Base-by-base conservation (phyloP, 2,113 vertebrate species). In the Salminus brasiliensis region DNA sequence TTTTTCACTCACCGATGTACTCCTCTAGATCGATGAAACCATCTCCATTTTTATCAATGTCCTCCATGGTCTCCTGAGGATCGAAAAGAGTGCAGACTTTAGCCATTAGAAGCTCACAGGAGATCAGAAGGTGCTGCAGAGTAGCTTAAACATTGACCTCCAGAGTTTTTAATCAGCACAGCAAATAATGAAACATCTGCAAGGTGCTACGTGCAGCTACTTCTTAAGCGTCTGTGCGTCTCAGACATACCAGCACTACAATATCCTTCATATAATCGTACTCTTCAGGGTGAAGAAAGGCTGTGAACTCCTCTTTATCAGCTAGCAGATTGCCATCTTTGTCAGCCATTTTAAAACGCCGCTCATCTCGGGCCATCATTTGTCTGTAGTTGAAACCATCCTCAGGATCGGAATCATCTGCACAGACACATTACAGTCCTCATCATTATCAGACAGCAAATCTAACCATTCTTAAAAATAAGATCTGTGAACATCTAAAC, bases 201-300 rank as follows among this genome's bases (percentile, higher is more conserved):
- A 3, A 47, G 36, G 36, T 39, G 36, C 36, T 39, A 39, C 45
- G 15, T 12, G 13, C 45, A 47, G 1, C 16, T 12, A 39, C 36
- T 39, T 4, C 36, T 5, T 47, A 15, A 9, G 45, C 16, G 45
- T 15, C 45, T 47, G 36, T 39, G 27, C 39, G n/a, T 9, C 2
- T 5, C 23, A n/a, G 10, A 80, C n/a, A 23, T 78, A 99, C 98
- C 94, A 98, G 89, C 32, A 99, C 97, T 0, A 99, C 95, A 9
- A 98, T 98, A 74, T 98, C 97, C 78, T 98, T 98, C 98, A 99
- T 99, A 89, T 98, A 95, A 25, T 97, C 96, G 0, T 97, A 98
- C 85, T 99, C 97, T 73, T 99, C 98, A 0, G 98, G 97, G 79
- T 99, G 97, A 82, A 99, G 93, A 71, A 99, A 99, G 47, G 98